Base-by-base conservation (phyloP, 2,888 invertebrate genomes). In the Platynereis dumerilii region DNA sequence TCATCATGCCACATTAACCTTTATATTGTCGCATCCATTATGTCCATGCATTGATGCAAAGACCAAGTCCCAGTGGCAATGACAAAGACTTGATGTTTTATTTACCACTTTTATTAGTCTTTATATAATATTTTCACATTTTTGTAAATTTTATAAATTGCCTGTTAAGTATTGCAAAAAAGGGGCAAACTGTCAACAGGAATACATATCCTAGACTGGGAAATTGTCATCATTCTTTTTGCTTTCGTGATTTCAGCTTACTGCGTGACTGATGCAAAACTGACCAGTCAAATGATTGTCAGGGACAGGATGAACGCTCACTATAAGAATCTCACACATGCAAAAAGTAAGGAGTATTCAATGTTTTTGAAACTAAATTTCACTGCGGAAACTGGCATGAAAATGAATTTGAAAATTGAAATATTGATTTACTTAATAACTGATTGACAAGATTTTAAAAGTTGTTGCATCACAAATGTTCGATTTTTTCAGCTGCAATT, bases 271-370 rank as follows among this genome's bases (percentile, higher is more conserved):
- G 75, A 80, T 28, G 74, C 75, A 59, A 83, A 82, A 67, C 71
- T 80, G 58, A 78, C 78, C 0, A 77, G 78, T 3, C 83, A 83
- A 65, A 79, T 78, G 65, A 68, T 83, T 66, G 80, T 81, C 0
- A 67, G 78, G 27, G 80, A 80, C 69, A 80, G 81, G 69, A 80
- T 83, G 81, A 76, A 71, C 63, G 81, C 80, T 56, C 83, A 83
- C 67, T 82, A 81, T 70, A 76, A 72, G 65, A 83, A 82, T 67
- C 72, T 83, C 26, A 73, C 74, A 52, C 77, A 76, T 63, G 81
- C 79, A 10, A 83, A 76, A 71, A 53, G 73, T 73, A 64, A 29
- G 61, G 44, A 61, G 20, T 2, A 15, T 26, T 20, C 54, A 60
- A 10, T 15, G n/a, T 1, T 17, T 28, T 20, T 42, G 12, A 42